Conservation (phyloP, 2,113 vertebrate species). For the Calonectris borealis region DNA sequence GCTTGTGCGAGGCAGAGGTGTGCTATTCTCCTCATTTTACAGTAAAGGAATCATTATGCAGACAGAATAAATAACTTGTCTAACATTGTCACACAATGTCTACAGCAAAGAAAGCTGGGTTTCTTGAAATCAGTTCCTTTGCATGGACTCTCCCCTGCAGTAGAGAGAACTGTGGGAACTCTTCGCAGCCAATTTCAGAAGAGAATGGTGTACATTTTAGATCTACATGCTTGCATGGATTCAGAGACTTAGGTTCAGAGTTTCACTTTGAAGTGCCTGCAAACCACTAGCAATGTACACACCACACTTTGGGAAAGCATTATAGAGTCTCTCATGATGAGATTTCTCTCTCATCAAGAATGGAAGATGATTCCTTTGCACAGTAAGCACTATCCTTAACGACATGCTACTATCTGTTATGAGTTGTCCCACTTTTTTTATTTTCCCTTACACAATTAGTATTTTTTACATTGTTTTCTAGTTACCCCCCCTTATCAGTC, state of each 20-base stretch:
- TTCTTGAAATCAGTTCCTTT: not conserved
- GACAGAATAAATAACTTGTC: not conserved
- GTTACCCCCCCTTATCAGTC: not conserved
- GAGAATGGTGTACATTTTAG: not conserved
- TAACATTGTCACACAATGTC: fast-evolving
- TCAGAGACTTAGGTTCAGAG: not conserved
- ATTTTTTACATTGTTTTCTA: not conserved
- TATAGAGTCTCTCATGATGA: not conserved
- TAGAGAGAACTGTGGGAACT: not conserved
- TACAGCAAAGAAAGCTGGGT: not conserved
- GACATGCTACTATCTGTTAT: not conserved
- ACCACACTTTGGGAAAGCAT: not conserved
- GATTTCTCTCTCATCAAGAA: not conserved
- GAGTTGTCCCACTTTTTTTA: not conserved
- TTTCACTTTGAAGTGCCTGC: not conserved
- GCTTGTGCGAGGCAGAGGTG: not conserved
- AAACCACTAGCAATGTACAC: not conserved
- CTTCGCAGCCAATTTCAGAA: not conserved
- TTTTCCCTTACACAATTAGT: fast-evolving
- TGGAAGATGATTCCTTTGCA: not conserved
- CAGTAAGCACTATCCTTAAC: not conserved
- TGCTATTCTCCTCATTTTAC: not conserved
- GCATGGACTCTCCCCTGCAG: not conserved
- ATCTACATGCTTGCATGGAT: not conserved
- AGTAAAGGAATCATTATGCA: not conserved